phyloP scores from a whole-genome alignment of 2,888 invertebrate species.

The Diplazon laetatorius region DNA sequence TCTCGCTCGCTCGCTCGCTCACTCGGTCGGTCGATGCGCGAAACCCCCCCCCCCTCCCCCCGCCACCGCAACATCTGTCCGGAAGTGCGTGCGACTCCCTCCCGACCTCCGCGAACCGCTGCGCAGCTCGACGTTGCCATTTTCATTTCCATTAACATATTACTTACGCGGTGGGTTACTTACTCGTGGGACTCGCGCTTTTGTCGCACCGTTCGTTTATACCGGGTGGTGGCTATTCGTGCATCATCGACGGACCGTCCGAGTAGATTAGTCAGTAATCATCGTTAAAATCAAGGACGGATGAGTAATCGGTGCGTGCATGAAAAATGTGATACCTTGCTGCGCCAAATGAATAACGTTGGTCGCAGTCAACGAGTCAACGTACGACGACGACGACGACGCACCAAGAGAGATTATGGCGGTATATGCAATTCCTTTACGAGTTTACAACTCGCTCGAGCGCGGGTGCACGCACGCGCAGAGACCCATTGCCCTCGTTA shows the following conservation, averaged over 20 bases:
- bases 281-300: no score
- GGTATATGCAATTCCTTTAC: constrained; percentile 25
- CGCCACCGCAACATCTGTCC: constrained; percentile 76
- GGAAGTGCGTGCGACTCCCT: constrained; percentile 71
- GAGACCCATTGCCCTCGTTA: constrained; percentile 63
- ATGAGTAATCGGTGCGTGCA: no score
- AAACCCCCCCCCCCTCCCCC: no score
- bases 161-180: constrained; percentile 52
- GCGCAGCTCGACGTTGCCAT: constrained; percentile 62
- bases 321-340: no score
- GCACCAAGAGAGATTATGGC: constrained; percentile 16
- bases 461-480: constrained; percentile 29
- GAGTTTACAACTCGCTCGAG: constrained; percentile 39
- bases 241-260: no score
- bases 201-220: constrained; percentile 37
- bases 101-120: constrained; percentile 31
- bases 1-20: no score
- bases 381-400: not conserved
- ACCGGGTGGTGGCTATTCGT: constrained; percentile 55
- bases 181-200: constrained; percentile 43
- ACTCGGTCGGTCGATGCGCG: constrained; percentile 33
- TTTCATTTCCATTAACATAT: constrained; percentile 69
- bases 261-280: no score
- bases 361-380: constrained; percentile 1
- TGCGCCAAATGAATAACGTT: no score